phyloP scores from a whole-genome alignment of 2,797 vertebrate species.

The Acomys russatus region DNA sequence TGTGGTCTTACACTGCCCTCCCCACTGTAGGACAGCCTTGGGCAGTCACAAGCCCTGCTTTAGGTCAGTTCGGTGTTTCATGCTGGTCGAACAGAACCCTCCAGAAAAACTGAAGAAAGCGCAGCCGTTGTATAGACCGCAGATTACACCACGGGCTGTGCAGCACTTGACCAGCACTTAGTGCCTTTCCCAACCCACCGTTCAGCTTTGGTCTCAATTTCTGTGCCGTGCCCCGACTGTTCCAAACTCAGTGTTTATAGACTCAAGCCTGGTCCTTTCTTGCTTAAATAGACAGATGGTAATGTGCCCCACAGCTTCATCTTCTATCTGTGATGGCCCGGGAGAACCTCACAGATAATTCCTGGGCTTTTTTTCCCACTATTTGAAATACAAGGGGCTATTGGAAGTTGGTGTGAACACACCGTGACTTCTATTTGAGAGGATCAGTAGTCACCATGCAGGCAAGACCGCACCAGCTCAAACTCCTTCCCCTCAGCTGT shows the following conservation, averaged over 20 bases:
- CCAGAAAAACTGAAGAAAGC: neutral
- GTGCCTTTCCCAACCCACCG: neutral
- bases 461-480: conserved; percentile 1
- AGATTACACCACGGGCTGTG: neutral
- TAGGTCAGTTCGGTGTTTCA: neutral
- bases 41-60: neutral
- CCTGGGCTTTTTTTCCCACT: neutral
- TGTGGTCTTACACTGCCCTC: neutral
- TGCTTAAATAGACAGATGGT: neutral
- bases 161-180: too few species aligned
- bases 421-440: neutral
- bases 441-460: neutral
- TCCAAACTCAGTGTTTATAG: neutral
- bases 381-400: conserved; percentile 40
- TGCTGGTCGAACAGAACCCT: neutral
- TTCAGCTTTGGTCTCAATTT: neutral
- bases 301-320: neutral
- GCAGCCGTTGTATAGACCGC: neutral
- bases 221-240: neutral
- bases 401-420: conserved; percentile 29
- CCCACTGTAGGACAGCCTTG: neutral
- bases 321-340: neutral
- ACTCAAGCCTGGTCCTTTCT: neutral
- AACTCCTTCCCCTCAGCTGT: neutral
- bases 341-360: neutral